Percentiles rank a stretch among this genome's conserved stretches.
Evolutionary conservation across 2,888 invertebrate species (phyloP).

Genomic region (Byasa hedistus): DNA sequence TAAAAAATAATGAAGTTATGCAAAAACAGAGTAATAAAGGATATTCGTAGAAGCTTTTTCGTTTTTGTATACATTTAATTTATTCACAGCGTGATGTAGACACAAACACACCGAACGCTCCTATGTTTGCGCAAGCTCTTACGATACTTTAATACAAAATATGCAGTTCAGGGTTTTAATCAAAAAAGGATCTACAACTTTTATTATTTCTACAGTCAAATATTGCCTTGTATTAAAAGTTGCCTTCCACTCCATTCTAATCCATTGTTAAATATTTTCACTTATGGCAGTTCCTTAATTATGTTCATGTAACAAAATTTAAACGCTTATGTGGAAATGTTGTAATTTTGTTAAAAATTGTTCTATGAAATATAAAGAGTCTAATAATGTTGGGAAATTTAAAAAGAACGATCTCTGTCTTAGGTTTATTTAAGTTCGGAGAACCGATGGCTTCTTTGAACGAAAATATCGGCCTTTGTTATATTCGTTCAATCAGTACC

Average conservation of each 20-base stretch:
- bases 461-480: constrained; percentile 43
- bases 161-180: not conserved
- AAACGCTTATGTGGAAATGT: not conserved
- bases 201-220: too few relatives aligned
- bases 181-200: not conserved
- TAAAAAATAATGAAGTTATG: not conserved
- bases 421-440: constrained; percentile 30
- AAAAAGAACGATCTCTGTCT: constrained; percentile 24
- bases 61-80: constrained; percentile 40
- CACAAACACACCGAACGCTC: constrained; percentile 1
- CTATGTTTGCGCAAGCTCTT: constrained; percentile 1
- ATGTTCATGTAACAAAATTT: not conserved
- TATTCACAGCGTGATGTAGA: constrained; percentile 47
- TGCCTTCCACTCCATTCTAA: too few relatives aligned
- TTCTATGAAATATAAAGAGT: not conserved
- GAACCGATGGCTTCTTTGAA: constrained; percentile 27
- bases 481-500: constrained; percentile 73
- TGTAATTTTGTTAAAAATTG: not conserved
- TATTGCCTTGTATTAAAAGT: too few relatives aligned
- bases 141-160: constrained; percentile 1
- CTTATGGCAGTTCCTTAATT: too few relatives aligned
- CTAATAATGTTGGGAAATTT: constrained; percentile 40
- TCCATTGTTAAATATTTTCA: too few relatives aligned
- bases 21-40: not conserved
- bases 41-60: not conserved